Percentiles rank a stretch among this genome's conserved stretches.
These are phyloP conservation scores for Propithecus perrieri DNA, from an alignment of 2,797 vertebrate genomes.

Conservation along the genomic window DNA sequence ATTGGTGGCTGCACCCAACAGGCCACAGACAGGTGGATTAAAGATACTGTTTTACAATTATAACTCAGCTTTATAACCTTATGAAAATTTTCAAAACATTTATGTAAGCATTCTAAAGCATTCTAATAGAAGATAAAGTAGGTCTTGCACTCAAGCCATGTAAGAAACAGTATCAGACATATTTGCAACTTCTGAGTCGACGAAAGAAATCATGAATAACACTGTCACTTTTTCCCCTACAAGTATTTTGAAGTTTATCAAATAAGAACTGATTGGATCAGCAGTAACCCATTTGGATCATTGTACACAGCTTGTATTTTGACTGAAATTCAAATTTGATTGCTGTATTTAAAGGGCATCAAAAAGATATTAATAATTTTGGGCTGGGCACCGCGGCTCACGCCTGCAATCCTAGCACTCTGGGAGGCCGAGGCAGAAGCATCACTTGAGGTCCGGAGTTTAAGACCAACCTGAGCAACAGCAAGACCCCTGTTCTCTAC, in stretches of 20 bases:
- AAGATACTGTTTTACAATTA: background rate
- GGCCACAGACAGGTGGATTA: no score
- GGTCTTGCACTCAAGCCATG: background rate
- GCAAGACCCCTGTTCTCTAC: no score
- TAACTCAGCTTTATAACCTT: background rate
- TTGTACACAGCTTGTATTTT: background rate
- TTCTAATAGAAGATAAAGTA: background rate
- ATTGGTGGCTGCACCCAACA: fast-evolving
- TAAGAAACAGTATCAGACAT: background rate
- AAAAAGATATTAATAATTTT: background rate
- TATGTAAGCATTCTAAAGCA: background rate
- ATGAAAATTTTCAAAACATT: background rate
- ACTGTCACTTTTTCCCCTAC: background rate
- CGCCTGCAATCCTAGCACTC: no score
- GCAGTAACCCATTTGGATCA: background rate
- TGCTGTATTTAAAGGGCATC: background rate
- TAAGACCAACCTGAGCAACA: no score
- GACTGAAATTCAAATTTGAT: background rate
- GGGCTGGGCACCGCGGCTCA: no score
- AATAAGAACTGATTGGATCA: background rate
- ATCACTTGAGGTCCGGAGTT: no score
- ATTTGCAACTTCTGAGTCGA: background rate
- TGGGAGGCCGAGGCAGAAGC: no score
- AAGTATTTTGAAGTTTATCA: background rate
- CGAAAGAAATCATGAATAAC: background rate